phyloP scores from a whole-genome alignment of 2,113 vertebrate genomes.

The Planiliza haematocheilus region DNA sequence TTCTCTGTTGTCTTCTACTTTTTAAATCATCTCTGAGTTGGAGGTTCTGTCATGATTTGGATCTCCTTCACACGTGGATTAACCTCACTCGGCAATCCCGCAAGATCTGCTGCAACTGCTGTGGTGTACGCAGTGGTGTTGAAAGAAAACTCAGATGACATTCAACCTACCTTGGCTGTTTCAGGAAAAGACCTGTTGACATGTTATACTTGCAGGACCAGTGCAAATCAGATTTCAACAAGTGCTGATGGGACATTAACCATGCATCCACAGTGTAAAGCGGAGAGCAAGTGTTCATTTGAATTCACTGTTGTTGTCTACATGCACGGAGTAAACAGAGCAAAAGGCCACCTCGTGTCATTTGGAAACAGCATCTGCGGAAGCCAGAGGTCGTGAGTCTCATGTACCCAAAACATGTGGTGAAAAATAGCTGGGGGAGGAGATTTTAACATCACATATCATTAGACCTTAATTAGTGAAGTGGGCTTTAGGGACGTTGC shows the following conservation, averaged over 20 bases:
- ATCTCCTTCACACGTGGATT: too few species aligned
- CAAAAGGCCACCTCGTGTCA: conserved; percentile 21
- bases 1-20: too few species aligned
- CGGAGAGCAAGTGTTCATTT: conserved; percentile 16
- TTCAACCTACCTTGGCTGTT: background rate
- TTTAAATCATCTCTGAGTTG: too few species aligned
- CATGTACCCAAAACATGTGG: conserved; percentile 63
- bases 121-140: background rate
- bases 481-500: conserved; percentile 49
- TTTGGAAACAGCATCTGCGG: conserved; percentile 65
- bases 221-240: background rate
- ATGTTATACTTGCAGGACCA: conserved; percentile 10
- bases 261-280: background rate
- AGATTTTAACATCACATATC: conserved; percentile 59
- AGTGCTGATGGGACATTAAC: conserved; percentile 12
- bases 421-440: conserved; percentile 39
- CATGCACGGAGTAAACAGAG: conserved; percentile 19
- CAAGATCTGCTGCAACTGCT: background rate
- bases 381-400: conserved; percentile 64
- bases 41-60: too few species aligned
- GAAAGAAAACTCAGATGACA: conserved; percentile 1
- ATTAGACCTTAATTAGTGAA: conserved; percentile 71
- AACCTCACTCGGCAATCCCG: too few species aligned
- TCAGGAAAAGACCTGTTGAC: conserved; percentile 3
- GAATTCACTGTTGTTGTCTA: conserved; percentile 11